phyloP scores from a whole-genome alignment of 2,113 vertebrate species.

The Sclerurus mexicanus region DNA sequence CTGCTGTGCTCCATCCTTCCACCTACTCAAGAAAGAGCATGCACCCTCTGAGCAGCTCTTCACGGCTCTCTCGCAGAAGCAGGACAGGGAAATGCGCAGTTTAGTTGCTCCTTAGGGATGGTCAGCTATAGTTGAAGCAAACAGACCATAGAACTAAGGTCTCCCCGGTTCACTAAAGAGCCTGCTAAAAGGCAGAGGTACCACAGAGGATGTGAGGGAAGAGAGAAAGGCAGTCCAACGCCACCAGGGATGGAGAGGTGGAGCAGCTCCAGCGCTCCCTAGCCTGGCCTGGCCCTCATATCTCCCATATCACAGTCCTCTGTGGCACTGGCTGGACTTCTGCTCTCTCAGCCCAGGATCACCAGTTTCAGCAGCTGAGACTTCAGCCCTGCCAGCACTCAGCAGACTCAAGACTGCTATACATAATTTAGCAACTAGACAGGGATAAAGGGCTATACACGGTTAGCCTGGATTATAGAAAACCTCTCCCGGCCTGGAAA shows the following conservation, averaged over 20 bases:
- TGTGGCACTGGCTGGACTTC: not conserved
- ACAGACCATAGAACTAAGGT: not conserved
- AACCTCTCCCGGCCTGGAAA: not conserved
- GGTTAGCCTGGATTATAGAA: not conserved
- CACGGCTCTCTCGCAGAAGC: not conserved
- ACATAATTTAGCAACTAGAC: not conserved
- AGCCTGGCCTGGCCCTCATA: rapidly evolving
- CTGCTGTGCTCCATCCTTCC: not conserved
- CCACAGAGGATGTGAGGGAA: not conserved
- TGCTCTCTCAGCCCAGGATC: not conserved
- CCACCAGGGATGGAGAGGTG: not conserved
- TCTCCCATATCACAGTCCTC: not conserved
- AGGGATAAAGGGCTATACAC: not conserved
- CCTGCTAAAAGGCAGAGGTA: not conserved
- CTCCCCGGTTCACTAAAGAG: not conserved
- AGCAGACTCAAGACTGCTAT: not conserved
- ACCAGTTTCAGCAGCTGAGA: not conserved
- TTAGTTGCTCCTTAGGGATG: not conserved
- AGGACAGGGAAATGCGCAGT: not conserved
- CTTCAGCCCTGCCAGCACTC: not conserved
- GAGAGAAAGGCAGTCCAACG: not conserved
- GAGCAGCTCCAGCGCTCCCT: not conserved
- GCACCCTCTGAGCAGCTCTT: slow-evolving; percentile 1
- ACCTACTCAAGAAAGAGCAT: not conserved
- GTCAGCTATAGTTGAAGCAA: slow-evolving; percentile 23